A percentile compares a stretch with the other conserved stretches of the same genome.
phyloP scores from a whole-genome alignment of 1,140 invertebrate species.

The Drosophila lacteicornis region DNA sequence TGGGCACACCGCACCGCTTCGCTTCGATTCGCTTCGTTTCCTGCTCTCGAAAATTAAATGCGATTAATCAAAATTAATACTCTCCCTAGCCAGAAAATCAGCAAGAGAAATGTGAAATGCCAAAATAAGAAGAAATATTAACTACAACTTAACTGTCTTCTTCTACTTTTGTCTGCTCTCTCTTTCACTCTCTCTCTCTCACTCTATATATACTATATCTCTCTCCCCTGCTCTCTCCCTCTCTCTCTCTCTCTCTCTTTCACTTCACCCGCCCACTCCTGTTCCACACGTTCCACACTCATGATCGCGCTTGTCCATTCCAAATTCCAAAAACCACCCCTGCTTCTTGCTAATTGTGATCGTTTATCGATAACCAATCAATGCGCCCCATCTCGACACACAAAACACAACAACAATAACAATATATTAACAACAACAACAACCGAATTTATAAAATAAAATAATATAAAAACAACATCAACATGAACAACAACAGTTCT shows the following conservation, averaged over 20 bases:
- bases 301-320: conserved; percentile 28
- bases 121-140: conserved; percentile 51
- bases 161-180: conserved; percentile 80
- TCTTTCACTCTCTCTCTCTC: conserved; percentile 59
- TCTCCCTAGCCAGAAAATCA: conserved; percentile 46
- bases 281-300: conserved; percentile 34
- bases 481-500: conserved; percentile 76
- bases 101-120: conserved; percentile 38
- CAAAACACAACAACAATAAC: conserved; percentile 17
- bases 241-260: conserved; percentile 34
- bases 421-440: conserved; percentile 35
- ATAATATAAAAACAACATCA: conserved; percentile 38
- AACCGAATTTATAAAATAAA: conserved; percentile 39
- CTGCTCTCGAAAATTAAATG: conserved; percentile 29
- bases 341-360: conserved; percentile 43
- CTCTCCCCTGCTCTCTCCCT: conserved; percentile 47
- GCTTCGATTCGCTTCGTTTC: conserved; percentile 28
- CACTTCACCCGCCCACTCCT: conserved; percentile 15
- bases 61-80: conserved; percentile 39
- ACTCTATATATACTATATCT: conserved; percentile 42
- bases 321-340: conserved; percentile 13
- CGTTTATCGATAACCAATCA: conserved; percentile 37
- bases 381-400: conserved; percentile 34
- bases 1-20: conserved; percentile 12
- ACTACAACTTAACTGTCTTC: conserved; percentile 66